Conservation (phyloP, 2,888 invertebrate species). For the Villa cingulata region DNA sequence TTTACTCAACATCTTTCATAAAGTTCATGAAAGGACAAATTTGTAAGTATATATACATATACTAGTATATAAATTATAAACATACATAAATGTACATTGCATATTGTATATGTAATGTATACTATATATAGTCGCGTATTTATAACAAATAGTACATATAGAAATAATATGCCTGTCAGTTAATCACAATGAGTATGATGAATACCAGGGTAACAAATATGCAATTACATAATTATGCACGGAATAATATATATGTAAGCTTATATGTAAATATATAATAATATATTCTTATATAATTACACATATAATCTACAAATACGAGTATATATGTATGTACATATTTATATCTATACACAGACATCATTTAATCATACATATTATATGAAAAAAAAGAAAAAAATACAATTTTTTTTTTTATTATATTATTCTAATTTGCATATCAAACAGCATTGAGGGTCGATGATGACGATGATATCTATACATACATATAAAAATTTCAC, state of each 20-base stretch:
- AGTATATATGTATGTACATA: too few species aligned
- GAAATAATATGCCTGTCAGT: neutral
- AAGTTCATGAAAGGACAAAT: neutral
- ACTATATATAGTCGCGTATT: too few species aligned
- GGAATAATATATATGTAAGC: too few species aligned
- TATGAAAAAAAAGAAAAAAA: neutral
- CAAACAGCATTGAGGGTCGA: slow-evolving; percentile 2
- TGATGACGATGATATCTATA: neutral
- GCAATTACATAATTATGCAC: too few species aligned
- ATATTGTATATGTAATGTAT: too few species aligned
- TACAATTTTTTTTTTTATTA: neutral
- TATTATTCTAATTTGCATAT: slow-evolving; percentile 7
- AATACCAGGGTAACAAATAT: too few species aligned
- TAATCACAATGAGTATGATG: neutral
- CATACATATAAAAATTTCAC: neutral
- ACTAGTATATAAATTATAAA: too few species aligned
- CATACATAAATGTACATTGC: neutral
- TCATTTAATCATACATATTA: neutral
- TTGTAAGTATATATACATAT: neutral
- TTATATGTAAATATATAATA: too few species aligned
- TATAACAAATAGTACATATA: too few species aligned
- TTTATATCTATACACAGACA: neutral
- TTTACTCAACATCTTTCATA: neutral
- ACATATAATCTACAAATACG: too few species aligned
- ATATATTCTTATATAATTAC: too few species aligned